These are phyloP conservation scores for Brachyptera risi DNA, from an alignment of 2,888 invertebrate species.

Conservation along the genomic window DNA sequence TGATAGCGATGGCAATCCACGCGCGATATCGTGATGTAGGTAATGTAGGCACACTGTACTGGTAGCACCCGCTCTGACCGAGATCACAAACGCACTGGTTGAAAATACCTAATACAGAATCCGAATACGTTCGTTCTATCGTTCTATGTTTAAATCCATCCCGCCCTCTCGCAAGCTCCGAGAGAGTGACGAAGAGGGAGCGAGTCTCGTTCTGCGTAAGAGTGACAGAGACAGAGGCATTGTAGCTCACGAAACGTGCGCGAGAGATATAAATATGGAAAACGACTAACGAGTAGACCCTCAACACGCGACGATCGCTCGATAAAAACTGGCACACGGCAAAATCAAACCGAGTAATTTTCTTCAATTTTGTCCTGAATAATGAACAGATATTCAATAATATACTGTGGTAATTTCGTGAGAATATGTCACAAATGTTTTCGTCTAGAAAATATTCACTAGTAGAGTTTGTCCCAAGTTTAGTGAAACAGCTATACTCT, in stretches of 20 bases:
- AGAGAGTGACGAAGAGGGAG: slow-evolving; percentile 8
- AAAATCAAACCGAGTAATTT: no score
- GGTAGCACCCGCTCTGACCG: slow-evolving; percentile 8
- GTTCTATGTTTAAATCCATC: slow-evolving; percentile 17
- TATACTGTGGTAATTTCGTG: no score
- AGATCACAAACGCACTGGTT: slow-evolving; percentile 19
- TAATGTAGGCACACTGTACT: background rate
- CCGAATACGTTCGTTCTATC: slow-evolving; percentile 13
- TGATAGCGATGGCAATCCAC: background rate
- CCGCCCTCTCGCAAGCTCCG: slow-evolving; percentile 8
- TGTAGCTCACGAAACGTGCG: background rate
- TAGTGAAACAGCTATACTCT: no score
- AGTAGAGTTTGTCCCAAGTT: no score
- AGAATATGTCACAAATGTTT: no score
- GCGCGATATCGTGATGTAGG: background rate
- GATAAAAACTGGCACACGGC: no score
- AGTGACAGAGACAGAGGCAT: background rate
- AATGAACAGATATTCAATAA: no score
- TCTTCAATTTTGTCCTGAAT: no score
- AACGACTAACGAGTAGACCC: no score
- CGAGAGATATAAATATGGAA: background rate
- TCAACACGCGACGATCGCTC: no score
- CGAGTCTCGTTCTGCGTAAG: background rate
- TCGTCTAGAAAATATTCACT: no score
- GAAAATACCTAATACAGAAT: slow-evolving; percentile 19